Conservation (phyloP, 2,888 invertebrate species). For the Dryococelus australis region DNA sequence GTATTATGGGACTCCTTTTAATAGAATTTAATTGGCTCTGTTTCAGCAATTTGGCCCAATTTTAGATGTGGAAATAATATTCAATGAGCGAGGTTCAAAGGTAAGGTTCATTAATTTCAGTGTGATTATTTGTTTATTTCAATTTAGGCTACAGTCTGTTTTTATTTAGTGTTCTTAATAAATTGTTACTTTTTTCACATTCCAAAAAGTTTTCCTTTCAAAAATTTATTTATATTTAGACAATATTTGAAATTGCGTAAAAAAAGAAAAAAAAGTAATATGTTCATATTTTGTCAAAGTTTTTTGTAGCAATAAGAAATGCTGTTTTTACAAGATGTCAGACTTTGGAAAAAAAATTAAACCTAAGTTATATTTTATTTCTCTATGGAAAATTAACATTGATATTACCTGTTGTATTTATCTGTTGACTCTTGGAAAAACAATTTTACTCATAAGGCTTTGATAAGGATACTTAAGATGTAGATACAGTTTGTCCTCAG, state of each 20-base stretch:
- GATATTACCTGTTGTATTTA: too few relatives aligned
- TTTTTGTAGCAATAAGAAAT: neutral
- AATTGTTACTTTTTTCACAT: neutral
- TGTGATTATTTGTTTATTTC: slow-evolving; percentile 28
- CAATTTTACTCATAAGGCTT: too few relatives aligned
- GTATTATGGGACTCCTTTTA: neutral
- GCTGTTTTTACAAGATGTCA: neutral
- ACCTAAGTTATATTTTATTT: too few relatives aligned
- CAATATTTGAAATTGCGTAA: slow-evolving; percentile 19
- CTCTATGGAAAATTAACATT: too few relatives aligned
- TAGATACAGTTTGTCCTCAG: neutral
- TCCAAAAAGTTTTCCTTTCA: too few relatives aligned
- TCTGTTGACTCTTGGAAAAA: too few relatives aligned
- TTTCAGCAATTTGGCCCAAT: slow-evolving; percentile 98
- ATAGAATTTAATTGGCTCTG: slow-evolving; percentile 52
- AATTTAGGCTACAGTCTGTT: slow-evolving; percentile 13
- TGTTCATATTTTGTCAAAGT: neutral
- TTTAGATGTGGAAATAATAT: slow-evolving; percentile 99
- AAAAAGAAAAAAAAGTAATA: neutral
- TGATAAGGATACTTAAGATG: too few relatives aligned
- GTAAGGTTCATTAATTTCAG: slow-evolving; percentile 68
- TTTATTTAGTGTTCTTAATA: neutral
- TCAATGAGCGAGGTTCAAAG: slow-evolving; percentile 99
- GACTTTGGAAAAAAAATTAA: too few relatives aligned
- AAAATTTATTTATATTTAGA: neutral